phyloP scores from a whole-genome alignment of 2,797 vertebrate genomes.

The Parotocinclus haroldoi region DNA sequence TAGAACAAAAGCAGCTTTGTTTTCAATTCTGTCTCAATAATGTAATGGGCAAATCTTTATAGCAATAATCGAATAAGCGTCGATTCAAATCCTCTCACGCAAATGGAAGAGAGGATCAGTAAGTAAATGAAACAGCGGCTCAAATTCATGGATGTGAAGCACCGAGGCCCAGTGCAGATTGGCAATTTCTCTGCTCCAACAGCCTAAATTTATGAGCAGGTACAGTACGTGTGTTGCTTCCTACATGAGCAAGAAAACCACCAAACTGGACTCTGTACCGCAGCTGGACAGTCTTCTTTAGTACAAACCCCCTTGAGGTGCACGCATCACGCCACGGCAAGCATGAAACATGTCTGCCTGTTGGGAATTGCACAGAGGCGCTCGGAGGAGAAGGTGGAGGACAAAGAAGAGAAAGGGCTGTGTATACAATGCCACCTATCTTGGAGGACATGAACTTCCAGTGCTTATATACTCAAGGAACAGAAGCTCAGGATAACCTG shows the following conservation, averaged over 20 bases:
- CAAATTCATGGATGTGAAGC: constrained; percentile 13
- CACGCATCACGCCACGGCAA: constrained; percentile 55
- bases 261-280: not conserved
- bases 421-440: constrained; percentile 6
- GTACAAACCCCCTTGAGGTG: constrained; percentile 49
- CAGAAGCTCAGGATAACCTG: too few species aligned
- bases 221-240: not conserved
- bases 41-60: constrained; percentile 4
- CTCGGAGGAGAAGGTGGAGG: constrained; percentile 1
- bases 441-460: constrained; percentile 1
- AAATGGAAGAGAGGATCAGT: constrained; percentile 1
- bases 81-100: constrained; percentile 11
- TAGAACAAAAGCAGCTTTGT: too few species aligned
- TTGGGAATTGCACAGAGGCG: constrained; percentile 38
- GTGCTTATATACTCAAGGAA: not conserved
- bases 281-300: constrained; percentile 10
- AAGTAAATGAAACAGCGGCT: constrained; percentile 15
- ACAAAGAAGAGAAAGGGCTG: not conserved
- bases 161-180: not conserved
- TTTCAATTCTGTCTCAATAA: not conserved
- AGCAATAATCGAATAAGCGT: constrained; percentile 11
- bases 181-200: not conserved
- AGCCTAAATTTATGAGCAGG: constrained; percentile 15
- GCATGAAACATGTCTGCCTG: constrained; percentile 48
- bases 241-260: constrained; percentile 3